Conservation (phyloP, 64 coral and sea anemone species). For the Stichodactyla mertensii region DNA sequence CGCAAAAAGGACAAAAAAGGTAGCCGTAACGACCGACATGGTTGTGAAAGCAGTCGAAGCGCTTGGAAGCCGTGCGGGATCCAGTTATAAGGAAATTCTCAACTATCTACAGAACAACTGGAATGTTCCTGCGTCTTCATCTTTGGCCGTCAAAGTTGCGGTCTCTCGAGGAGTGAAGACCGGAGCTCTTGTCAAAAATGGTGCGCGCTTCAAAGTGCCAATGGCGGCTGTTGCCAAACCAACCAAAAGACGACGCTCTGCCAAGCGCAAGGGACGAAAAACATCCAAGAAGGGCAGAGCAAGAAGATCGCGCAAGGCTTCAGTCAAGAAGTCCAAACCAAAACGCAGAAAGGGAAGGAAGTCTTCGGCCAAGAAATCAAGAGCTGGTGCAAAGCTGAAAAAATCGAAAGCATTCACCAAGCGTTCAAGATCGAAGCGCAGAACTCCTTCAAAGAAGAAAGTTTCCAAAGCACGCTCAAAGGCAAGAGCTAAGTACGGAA, state of each 20-base stretch:
- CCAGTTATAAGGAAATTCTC: constrained; percentile 23
- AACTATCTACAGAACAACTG: constrained; percentile 20
- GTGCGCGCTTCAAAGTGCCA: constrained; percentile 35
- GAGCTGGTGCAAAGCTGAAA: background rate
- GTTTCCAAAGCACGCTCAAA: background rate
- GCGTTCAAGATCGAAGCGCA: background rate
- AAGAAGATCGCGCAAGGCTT: constrained; percentile 28
- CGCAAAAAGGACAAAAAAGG: background rate
- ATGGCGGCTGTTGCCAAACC: background rate
- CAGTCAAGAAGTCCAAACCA: constrained; percentile 32
- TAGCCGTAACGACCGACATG: constrained; percentile 7
- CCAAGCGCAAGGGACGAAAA: background rate
- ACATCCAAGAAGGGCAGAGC: background rate
- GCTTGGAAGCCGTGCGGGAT: constrained; percentile 40
- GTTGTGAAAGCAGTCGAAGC: constrained; percentile 35
- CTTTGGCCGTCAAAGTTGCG: constrained; percentile 29
- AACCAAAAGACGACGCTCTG: background rate
- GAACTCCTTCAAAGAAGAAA: background rate
- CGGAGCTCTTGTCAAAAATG: constrained; percentile 33
- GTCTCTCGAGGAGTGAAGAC: constrained; percentile 44
- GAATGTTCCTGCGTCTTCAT: background rate
- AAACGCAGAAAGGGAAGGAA: constrained; percentile 24
- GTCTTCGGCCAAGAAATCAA: background rate
- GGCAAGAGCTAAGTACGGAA: background rate
- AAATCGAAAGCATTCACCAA: background rate